A percentile compares a stretch with the other conserved stretches of the same genome.
phyloP scores from a whole-genome alignment of 2,113 vertebrate species.

The Phocoena sinus region DNA sequence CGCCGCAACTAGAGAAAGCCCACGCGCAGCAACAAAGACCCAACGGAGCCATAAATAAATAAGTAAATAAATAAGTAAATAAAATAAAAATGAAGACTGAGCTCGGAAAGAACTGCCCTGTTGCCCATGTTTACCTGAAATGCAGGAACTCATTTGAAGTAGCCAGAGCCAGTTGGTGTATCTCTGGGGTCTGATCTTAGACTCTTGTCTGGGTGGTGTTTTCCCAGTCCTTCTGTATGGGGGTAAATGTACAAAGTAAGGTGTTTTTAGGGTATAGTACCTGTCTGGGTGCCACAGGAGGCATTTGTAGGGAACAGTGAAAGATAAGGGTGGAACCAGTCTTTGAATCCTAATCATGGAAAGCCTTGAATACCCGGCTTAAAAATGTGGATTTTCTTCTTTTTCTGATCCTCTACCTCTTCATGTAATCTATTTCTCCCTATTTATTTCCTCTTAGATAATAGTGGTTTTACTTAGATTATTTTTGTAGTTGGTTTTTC shows the following conservation, averaged over 20 bases:
- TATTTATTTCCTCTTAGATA: neutral
- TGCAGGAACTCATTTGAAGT: neutral
- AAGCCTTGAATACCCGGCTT: neutral
- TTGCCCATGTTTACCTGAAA: neutral
- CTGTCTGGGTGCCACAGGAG: neutral
- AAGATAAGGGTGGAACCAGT: neutral
- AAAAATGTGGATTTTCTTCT: neutral
- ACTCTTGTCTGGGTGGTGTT: neutral
- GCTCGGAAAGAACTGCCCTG: neutral
- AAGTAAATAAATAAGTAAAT: rapidly evolving
- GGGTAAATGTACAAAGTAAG: no score
- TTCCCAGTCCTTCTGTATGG: neutral
- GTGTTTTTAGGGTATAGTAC: neutral
- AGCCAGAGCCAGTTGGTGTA: neutral
- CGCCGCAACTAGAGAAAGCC: no score
- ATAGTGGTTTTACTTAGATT: neutral
- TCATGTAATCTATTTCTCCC: neutral
- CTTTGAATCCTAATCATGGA: neutral
- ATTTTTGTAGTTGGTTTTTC: neutral
- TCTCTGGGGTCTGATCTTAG: neutral
- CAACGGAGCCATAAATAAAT: no score
- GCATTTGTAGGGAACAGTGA: neutral
- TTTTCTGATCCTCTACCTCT: neutral
- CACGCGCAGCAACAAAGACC: no score
- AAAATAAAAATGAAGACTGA: neutral